Evolutionary conservation across 2,113 vertebrate species (phyloP).

Genomic region (Grammomys dolichurus): DNA sequence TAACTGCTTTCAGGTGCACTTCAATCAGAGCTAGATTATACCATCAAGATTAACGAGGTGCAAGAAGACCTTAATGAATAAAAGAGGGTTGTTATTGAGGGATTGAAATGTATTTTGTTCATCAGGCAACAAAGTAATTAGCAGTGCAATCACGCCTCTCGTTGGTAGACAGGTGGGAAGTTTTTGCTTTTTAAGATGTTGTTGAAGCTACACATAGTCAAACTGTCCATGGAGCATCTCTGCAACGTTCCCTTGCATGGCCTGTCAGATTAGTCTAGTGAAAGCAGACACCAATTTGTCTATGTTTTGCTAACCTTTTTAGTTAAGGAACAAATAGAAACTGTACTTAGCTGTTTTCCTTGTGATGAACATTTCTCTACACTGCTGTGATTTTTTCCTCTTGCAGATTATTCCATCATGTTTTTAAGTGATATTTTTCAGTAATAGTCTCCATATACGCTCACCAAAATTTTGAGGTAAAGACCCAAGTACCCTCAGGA

Average conservation of each 20-base stretch:
- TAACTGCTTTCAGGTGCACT: conserved; percentile 78
- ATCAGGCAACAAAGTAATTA: conserved; percentile 67
- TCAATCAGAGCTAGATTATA: conserved; percentile 76
- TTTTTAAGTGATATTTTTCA: not conserved
- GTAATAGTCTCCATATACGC: conserved; percentile 8
- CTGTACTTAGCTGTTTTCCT: conserved; percentile 21
- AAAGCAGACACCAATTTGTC: conserved; percentile 21
- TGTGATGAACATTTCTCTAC: not conserved
- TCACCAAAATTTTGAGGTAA: not conserved
- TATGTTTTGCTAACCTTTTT: not conserved
- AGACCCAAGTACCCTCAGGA: not conserved
- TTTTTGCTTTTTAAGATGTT: conserved; percentile 48
- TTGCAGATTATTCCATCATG: not conserved
- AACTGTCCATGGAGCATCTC: not conserved
- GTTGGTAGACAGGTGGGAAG: conserved; percentile 13
- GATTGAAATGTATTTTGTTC: conserved; percentile 49
- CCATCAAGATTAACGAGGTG: conserved; percentile 76
- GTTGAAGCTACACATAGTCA: conserved; percentile 36
- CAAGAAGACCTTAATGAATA: conserved; percentile 69
- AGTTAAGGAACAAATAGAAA: not conserved
- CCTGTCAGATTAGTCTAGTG: conserved; percentile 25
- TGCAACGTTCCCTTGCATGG: not conserved
- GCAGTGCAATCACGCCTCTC: conserved; percentile 41
- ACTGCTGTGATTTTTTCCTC: not conserved
- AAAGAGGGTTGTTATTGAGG: conserved; percentile 58